Conservation (phyloP, 2,113 vertebrate genomes). For the Corapipo altera region DNA sequence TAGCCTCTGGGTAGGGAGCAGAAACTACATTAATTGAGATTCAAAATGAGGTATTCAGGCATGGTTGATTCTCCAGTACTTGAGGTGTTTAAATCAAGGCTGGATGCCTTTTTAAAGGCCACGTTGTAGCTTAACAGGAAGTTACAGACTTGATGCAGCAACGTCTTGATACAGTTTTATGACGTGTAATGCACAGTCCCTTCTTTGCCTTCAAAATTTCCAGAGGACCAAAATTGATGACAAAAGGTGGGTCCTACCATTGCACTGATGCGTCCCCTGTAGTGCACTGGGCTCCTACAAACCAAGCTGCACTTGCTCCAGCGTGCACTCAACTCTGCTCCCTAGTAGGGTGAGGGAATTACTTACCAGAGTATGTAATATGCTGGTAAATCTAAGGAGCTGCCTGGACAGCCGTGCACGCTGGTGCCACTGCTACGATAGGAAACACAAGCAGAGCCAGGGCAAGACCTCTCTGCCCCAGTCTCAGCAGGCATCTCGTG, state of each 20-base stretch:
- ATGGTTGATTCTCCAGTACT: fast-evolving
- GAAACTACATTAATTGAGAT: background rate
- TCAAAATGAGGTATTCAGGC: background rate
- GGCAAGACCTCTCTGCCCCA: background rate
- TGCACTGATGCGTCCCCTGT: background rate
- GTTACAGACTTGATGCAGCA: background rate
- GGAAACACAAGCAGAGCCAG: background rate
- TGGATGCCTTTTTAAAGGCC: background rate
- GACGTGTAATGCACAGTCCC: background rate
- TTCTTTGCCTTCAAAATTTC: background rate
- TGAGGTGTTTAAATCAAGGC: background rate
- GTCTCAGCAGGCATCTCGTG: background rate
- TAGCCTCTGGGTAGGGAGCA: background rate
- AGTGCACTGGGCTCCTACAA: background rate
- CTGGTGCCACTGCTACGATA: background rate
- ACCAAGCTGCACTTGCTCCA: background rate
- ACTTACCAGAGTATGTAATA: background rate
- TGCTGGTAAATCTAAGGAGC: background rate
- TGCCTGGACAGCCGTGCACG: fast-evolving
- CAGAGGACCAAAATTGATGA: background rate
- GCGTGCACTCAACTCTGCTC: background rate
- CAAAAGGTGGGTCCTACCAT: background rate
- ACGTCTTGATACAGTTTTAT: background rate
- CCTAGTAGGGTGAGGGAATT: background rate
- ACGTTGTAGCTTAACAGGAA: background rate